A percentile compares a stretch with the other conserved stretches of the same genome.
Evolutionary conservation across 1,140 invertebrate species (phyloP).

Genomic region (Leguminivora glycinivorella): DNA sequence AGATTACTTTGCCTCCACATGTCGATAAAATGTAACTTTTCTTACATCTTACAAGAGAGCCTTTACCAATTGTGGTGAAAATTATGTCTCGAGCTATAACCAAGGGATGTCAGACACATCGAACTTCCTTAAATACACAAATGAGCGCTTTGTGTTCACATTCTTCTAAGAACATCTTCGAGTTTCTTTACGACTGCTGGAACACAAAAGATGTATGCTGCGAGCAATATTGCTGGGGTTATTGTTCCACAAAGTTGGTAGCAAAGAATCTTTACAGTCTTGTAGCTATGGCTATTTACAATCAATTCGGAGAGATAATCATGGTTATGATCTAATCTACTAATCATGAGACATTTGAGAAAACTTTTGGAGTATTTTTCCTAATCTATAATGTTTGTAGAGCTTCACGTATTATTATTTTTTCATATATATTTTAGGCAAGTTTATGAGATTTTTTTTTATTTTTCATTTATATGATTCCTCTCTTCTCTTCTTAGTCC

Average conservation of each 20-base stretch:
- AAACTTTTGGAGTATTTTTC: too few species aligned
- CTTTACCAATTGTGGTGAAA: too few species aligned
- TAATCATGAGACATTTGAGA: neutral
- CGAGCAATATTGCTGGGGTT: neutral
- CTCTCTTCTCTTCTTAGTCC: too few species aligned
- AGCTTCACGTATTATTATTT: too few species aligned
- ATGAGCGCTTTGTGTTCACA: neutral
- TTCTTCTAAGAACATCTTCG: conserved; percentile 14
- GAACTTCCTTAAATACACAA: conserved; percentile 2
- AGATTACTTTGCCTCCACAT: too few species aligned
- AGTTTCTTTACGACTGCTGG: conserved; percentile 1
- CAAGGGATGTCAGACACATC: conserved; percentile 31
- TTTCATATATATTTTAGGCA: too few species aligned
- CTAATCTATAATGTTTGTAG: too few species aligned
- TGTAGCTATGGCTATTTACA: neutral
- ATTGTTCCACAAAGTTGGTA: conserved; percentile 6
- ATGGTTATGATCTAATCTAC: neutral
- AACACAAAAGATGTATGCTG: conserved; percentile 19
- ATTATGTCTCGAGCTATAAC: conserved; percentile 58
- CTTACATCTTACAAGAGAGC: too few species aligned
- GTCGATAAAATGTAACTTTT: too few species aligned
- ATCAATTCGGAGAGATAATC: neutral
- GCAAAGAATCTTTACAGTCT: neutral
- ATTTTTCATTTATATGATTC: too few species aligned
- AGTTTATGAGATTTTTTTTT: too few species aligned